Evolutionary conservation across 2,888 invertebrate genomes (phyloP).

Genomic region (Pseudeuparius sepicola): DNA sequence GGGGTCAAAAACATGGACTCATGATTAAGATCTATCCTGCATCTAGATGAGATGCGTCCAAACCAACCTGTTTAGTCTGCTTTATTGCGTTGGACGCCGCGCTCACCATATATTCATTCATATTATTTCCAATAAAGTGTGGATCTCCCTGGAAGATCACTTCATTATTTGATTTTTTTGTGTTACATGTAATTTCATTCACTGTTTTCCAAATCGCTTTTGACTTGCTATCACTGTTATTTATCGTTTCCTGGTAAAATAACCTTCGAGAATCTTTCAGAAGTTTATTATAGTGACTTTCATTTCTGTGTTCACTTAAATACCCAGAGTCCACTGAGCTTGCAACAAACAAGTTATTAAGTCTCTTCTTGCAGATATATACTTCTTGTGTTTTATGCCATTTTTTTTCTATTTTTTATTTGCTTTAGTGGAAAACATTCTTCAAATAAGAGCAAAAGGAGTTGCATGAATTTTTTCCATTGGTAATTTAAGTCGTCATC

Average conservation of each 20-base stretch:
- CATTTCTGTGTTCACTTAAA: too few relatives aligned
- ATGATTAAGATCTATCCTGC: too few relatives aligned
- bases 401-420: neutral
- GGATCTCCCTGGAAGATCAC: too few relatives aligned
- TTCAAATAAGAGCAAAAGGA: neutral
- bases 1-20: neutral
- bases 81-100: neutral
- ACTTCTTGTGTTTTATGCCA: slow-evolving; percentile 1
- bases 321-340: too few relatives aligned
- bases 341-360: slow-evolving; percentile 1
- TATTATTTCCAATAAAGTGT: too few relatives aligned
- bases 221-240: slow-evolving; percentile 3
- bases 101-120: neutral
- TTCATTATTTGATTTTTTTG: too few relatives aligned
- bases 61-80: neutral
- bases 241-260: too few relatives aligned
- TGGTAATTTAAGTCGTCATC: too few relatives aligned
- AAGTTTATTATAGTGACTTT: too few relatives aligned
- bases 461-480: neutral
- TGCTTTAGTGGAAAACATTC: neutral
- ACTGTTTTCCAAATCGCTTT: neutral
- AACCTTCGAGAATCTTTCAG: too few relatives aligned
- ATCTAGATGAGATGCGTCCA: too few relatives aligned
- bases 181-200: too few relatives aligned
- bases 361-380: neutral